Evolutionary conservation across 1,140 invertebrate species (phyloP).

Genomic region (Bombus huntii): DNA sequence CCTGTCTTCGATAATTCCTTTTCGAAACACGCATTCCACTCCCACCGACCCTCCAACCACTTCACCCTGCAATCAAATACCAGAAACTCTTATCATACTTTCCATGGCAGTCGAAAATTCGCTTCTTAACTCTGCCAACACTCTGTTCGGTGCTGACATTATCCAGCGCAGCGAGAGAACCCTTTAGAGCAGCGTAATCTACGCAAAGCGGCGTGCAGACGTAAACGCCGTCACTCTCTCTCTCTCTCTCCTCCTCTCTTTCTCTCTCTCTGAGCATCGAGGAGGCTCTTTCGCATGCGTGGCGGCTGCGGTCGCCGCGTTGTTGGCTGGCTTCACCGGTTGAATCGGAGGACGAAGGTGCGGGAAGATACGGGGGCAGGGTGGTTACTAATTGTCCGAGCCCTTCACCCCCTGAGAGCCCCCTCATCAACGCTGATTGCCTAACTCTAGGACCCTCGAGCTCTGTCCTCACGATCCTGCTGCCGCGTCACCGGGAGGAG

Average conservation of each 20-base stretch:
- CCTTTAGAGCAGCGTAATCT: constrained; percentile 43
- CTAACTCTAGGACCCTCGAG: constrained; percentile 81
- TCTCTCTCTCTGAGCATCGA: constrained; percentile 2
- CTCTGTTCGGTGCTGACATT: constrained; percentile 31
- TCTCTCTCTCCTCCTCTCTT: background rate
- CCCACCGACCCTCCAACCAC: background rate
- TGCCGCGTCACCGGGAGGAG: constrained; percentile 19
- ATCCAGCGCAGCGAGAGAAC: constrained; percentile 10
- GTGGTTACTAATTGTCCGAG: constrained; percentile 81
- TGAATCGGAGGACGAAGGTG: constrained; percentile 57
- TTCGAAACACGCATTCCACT: background rate
- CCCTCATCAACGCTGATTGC: constrained; percentile 82
- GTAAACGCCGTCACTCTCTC: constrained; percentile 12
- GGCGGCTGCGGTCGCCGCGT: constrained; percentile 63
- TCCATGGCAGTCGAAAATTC: background rate
- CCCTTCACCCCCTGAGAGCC: constrained; percentile 72
- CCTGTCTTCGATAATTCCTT: background rate
- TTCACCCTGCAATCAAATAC: background rate
- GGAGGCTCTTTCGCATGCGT: constrained; percentile 64
- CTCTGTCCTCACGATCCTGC: constrained; percentile 64
- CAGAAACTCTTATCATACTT: background rate
- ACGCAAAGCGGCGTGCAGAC: constrained; percentile 41
- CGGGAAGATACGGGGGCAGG: constrained; percentile 54
- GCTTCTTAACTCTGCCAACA: constrained; percentile 5
- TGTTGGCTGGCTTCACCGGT: constrained; percentile 60